phyloP scores from a whole-genome alignment of 2,797 vertebrate species.

The Gobio occitaniae region DNA sequence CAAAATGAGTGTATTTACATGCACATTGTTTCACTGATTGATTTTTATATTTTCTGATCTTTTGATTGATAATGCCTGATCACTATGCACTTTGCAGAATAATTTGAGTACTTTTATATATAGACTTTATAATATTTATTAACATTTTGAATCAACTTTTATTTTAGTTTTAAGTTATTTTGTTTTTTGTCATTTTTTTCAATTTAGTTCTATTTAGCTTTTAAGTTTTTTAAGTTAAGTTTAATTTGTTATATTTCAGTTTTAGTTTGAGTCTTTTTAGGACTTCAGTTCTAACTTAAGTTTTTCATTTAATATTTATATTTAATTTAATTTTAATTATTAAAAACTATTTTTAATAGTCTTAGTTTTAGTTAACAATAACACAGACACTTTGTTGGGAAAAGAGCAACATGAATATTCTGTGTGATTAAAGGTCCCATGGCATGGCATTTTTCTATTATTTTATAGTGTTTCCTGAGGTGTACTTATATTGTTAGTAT shows the following conservation, averaged over 20 bases:
- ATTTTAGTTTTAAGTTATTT: not conserved
- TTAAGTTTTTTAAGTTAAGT: not conserved
- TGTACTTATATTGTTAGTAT: too few relatives aligned
- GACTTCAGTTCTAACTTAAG: not conserved
- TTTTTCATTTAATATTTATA: not conserved
- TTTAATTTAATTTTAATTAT: not conserved
- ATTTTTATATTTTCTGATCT: not conserved
- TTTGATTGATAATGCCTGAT: not conserved
- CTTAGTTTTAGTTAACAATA: not conserved
- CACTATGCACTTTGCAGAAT: not conserved
- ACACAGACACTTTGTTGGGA: not conserved
- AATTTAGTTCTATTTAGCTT: not conserved
- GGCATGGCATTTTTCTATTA: too few relatives aligned
- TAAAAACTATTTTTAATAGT: not conserved
- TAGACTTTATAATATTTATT: not conserved
- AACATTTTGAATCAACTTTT: not conserved
- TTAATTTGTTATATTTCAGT: not conserved
- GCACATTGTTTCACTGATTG: not conserved
- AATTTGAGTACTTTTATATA: not conserved
- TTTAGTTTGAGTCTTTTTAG: not conserved
- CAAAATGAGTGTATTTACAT: conserved; percentile 4
- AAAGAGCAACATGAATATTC: not conserved
- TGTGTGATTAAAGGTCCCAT: too few relatives aligned
- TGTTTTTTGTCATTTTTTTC: not conserved
- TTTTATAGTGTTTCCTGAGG: too few relatives aligned